Conservation (phyloP, 2,888 invertebrate genomes). For the Stenoptilia bipunctidactyla region DNA sequence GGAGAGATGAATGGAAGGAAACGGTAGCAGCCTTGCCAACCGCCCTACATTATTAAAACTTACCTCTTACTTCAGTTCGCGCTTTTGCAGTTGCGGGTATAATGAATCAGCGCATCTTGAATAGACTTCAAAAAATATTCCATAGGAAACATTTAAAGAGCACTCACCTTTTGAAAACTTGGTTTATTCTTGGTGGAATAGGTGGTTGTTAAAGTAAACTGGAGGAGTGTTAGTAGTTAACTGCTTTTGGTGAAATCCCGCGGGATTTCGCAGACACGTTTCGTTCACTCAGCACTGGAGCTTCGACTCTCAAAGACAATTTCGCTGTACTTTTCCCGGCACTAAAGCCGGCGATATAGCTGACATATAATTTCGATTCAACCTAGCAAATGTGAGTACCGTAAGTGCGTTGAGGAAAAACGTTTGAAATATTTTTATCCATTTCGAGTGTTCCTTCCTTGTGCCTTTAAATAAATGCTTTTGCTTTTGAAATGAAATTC, state of each 20-base stretch:
- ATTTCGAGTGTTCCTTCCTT: too few relatives aligned
- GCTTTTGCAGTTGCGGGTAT: conserved; percentile 45
- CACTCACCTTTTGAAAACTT: neutral
- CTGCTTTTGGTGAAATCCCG: conserved; percentile 30
- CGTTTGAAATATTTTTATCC: conserved; percentile 22
- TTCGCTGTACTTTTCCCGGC: conserved; percentile 37
- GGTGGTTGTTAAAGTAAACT: neutral
- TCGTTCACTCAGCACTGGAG: conserved; percentile 46
- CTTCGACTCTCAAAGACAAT: conserved; percentile 51
- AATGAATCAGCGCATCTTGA: conserved; percentile 52
- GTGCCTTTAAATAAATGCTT: too few relatives aligned
- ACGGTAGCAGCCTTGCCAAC: conserved; percentile 54
- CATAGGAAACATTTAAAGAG: neutral
- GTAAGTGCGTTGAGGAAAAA: conserved; percentile 21
- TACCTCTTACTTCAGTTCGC: conserved; percentile 52
- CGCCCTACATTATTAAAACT: conserved; percentile 67
- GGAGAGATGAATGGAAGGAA: conserved; percentile 67
- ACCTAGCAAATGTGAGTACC: conserved; percentile 7
- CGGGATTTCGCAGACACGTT: conserved; percentile 44
- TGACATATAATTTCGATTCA: conserved; percentile 37
- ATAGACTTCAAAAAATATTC: conserved; percentile 32
- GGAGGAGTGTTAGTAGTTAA: neutral
- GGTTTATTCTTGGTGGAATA: neutral
- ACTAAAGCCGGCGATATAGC: conserved; percentile 35
- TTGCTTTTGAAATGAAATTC: too few relatives aligned